Conservation (phyloP, 2,113 vertebrate genomes). For the Dunckerocampus dactyliophorus region DNA sequence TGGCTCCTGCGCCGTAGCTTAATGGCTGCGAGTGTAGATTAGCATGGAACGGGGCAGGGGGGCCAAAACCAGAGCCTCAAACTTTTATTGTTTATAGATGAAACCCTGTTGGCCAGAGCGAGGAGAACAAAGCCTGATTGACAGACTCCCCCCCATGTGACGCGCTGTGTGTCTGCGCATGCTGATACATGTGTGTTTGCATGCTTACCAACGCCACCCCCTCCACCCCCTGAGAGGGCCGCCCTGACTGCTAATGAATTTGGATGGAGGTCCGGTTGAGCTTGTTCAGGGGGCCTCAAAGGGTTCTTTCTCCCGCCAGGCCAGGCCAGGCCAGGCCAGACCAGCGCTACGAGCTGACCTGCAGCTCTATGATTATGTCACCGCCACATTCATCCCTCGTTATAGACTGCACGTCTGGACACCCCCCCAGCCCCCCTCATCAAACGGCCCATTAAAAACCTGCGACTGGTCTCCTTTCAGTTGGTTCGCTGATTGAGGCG, state of each 20-base stretch:
- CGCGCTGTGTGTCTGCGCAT: constrained; percentile 39
- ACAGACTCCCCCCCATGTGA: constrained; percentile 29
- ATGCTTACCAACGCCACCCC: too few species aligned
- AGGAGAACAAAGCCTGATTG: constrained; percentile 53
- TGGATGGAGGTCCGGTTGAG: constrained; percentile 45
- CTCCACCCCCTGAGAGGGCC: constrained; percentile 22
- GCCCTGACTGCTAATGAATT: constrained; percentile 74
- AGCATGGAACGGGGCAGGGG: constrained; percentile 17
- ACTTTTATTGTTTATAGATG: constrained; percentile 69
- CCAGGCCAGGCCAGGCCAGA: constrained; percentile 20
- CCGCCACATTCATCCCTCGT: constrained; percentile 64
- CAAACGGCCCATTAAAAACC: constrained; percentile 62
- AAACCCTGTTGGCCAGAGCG: constrained; percentile 50
- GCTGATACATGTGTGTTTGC: constrained; percentile 30
- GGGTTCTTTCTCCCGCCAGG: constrained; percentile 57
- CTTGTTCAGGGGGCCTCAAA: constrained; percentile 55
- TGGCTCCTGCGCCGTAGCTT: constrained; percentile 55
- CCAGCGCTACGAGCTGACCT: constrained; percentile 57
- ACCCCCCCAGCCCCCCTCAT: constrained; percentile 23
- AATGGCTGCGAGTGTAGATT: constrained; percentile 67
- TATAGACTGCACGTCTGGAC: constrained; percentile 51
- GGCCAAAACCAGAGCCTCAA: constrained; percentile 65
- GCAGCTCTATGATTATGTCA: constrained; percentile 70
- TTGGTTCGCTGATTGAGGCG: constrained; percentile 34
- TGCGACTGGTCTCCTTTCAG: constrained; percentile 55